A percentile compares a stretch with the other conserved stretches of the same genome.
Conservation (phyloP, 1,140 invertebrate species). For the Cylas formicarius region DNA sequence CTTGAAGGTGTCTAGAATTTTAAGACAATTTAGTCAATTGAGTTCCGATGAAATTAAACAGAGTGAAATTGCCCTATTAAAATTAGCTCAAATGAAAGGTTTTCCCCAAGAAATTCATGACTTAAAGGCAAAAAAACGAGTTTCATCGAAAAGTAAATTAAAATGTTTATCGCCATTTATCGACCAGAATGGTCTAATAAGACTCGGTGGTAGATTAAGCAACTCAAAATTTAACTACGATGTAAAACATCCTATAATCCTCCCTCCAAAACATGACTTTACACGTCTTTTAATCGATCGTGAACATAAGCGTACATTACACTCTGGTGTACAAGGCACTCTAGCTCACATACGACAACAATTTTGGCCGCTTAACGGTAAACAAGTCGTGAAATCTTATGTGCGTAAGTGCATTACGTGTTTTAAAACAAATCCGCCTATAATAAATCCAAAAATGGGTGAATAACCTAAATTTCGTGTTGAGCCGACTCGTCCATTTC, state of each 20-base stretch:
- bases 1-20: not conserved
- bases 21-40: not conserved
- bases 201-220: conserved; percentile 40
- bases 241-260: conserved; percentile 33
- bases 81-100: not conserved
- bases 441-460: conserved; percentile 31
- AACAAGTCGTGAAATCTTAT: conserved; percentile 24
- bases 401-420: conserved; percentile 21
- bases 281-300: conserved; percentile 24
- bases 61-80: conserved; percentile 3
- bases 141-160: conserved; percentile 11
- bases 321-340: conserved; percentile 9
- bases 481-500: conserved; percentile 33
- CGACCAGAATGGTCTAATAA: conserved; percentile 36
- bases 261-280: conserved; percentile 15
- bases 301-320: conserved; percentile 26
- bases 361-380: conserved; percentile 28
- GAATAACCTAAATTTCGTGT: conserved; percentile 34
- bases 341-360: conserved; percentile 10
- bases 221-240: conserved; percentile 26
- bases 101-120: conserved; percentile 9
- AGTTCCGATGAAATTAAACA: conserved; percentile 1
- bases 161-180: conserved; percentile 37
- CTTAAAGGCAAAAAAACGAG: not conserved
- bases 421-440: conserved; percentile 15